Evolutionary conservation across 2,888 invertebrate species (phyloP).

Genomic region (Biston stratarius): DNA sequence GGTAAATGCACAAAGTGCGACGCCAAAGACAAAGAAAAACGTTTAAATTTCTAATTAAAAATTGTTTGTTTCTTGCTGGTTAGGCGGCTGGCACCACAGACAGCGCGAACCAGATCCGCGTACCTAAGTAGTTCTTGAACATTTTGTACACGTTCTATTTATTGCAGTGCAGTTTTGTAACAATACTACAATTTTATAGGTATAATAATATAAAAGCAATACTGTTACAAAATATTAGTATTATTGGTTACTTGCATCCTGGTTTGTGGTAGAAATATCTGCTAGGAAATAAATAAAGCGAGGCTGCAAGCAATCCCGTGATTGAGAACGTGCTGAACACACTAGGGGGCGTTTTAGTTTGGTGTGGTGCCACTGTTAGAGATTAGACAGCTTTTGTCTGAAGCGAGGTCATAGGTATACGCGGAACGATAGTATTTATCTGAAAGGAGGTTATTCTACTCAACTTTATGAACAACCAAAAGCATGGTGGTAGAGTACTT

Average conservation of each 20-base stretch:
- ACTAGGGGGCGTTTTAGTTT: slow-evolving; percentile 49
- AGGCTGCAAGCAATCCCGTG: slow-evolving; percentile 60
- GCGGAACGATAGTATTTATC: too few relatives aligned
- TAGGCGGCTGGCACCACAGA: too few relatives aligned
- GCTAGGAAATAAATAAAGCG: slow-evolving; percentile 51
- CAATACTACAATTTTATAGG: neutral
- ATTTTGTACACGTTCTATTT: neutral
- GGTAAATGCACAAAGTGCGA: too few relatives aligned
- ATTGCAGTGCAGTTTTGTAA: neutral
- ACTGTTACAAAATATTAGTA: slow-evolving; percentile 11
- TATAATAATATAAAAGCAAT: slow-evolving; percentile 18
- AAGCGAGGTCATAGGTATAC: too few relatives aligned
- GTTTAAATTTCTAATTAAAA: too few relatives aligned
- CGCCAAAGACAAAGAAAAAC: too few relatives aligned
- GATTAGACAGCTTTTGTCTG: slow-evolving; percentile 7
- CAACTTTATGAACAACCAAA: too few relatives aligned
- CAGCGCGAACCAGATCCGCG: neutral
- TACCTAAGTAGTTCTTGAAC: neutral
- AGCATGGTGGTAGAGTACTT: too few relatives aligned
- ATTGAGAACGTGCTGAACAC: slow-evolving; percentile 67
- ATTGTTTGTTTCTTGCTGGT: too few relatives aligned
- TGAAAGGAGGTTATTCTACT: too few relatives aligned
- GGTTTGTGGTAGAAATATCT: slow-evolving; percentile 49
- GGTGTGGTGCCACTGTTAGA: slow-evolving; percentile 25
- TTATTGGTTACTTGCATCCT: slow-evolving; percentile 29